Evolutionary conservation across 2,888 invertebrate species (phyloP).

Genomic region (Eristalinus sepulchralis): DNA sequence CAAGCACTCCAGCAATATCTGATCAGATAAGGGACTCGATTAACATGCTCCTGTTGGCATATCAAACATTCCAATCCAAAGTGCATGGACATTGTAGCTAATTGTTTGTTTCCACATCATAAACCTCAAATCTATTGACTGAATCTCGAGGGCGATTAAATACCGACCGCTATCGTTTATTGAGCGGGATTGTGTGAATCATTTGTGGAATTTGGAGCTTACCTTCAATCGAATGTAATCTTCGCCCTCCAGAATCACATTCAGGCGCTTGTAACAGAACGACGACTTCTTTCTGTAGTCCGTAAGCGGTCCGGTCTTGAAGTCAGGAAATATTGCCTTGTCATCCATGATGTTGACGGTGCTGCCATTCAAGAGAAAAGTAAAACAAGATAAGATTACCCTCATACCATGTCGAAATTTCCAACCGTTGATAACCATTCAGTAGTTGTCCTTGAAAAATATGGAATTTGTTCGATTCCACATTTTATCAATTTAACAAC

Average conservation of each 20-base stretch:
- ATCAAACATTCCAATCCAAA: not conserved
- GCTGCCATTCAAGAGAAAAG: slow-evolving; percentile 48
- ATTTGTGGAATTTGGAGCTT: slow-evolving; percentile 60
- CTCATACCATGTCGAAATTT: too few species aligned
- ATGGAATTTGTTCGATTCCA: too few species aligned
- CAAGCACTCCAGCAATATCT: not conserved
- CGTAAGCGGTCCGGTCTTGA: slow-evolving; percentile 85
- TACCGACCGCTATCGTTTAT: not conserved
- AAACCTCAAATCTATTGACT: not conserved
- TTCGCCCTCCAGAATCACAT: slow-evolving; percentile 82
- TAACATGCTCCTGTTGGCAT: not conserved
- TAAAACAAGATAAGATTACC: slow-evolving; percentile 39
- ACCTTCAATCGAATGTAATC: slow-evolving; percentile 83
- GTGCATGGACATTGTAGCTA: not conserved
- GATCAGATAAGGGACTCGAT: not conserved
- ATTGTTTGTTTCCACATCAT: not conserved
- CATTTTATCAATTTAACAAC: too few species aligned
- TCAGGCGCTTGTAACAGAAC: slow-evolving; percentile 86
- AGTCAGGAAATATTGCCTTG: slow-evolving; percentile 82
- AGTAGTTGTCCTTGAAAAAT: too few species aligned
- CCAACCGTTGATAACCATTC: too few species aligned
- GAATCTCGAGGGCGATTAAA: not conserved
- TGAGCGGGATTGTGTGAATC: not conserved
- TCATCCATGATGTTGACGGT: slow-evolving; percentile 75
- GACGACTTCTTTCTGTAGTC: slow-evolving; percentile 84